Evolutionary conservation across 1,140 invertebrate species (phyloP), one percentile per base, ranked within the genome.

Genomic region (Aphis craccivora): DNA sequence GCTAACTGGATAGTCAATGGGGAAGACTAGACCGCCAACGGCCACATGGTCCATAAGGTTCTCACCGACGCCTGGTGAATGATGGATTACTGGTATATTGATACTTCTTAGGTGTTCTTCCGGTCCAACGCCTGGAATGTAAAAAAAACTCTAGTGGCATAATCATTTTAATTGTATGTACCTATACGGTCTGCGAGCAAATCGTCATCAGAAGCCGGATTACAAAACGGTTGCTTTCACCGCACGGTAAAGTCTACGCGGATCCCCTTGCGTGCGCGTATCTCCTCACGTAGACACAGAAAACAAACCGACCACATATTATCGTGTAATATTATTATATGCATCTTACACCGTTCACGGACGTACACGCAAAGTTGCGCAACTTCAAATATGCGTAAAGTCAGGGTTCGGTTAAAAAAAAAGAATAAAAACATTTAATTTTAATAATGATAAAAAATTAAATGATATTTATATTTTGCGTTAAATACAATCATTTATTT

Each of bases 11-110:
- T 97, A 96, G 94, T 98, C 97, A n/a, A 98, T 97, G 45, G 97
- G 95, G 94, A 98, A 98, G 20, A 97, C 96, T 1, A 98, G 94
- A 0, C 98, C 97, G 3, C 97, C 97, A 0, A 97, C 96, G 0
- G 97, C 97, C 51, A 98, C 97, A 95, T 98, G 97, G 94, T 98
- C 97, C 95, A 97, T 97, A 14, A 98, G 95, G 95, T 98, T 98
- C 94, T 96, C 95, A 0, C 98, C 98, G 0, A 98, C 98, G 0
- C 97, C 97, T 0, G 97, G 97, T 48, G 97, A 95, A 95, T 97
- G 95, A 7, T 96, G 95, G 4, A 96, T 93, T 30, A 96, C 94
- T 7, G 95, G 94, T 43, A 98, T 97, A n/a, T 96, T 96, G 25
- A 97, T 94, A 14, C 89, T 95, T 93, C 96, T 93, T 3, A 99